Base-by-base conservation (phyloP, 2,113 vertebrate genomes). In the Oxyura jamaicensis region DNA sequence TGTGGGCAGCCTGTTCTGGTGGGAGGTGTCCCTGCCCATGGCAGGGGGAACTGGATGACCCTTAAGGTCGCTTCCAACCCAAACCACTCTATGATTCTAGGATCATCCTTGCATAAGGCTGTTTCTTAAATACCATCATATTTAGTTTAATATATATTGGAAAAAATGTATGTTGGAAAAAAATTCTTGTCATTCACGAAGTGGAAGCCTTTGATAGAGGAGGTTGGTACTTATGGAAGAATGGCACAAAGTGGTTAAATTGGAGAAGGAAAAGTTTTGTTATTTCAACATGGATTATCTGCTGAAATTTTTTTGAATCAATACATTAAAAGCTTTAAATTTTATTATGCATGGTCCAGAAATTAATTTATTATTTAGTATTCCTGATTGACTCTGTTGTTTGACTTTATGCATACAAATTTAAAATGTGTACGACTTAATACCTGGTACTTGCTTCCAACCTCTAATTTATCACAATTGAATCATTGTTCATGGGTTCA, bases 391-490 rank as follows among this genome's bases (percentile, higher is more conserved):
- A 17, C 52, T 92, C n/a, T 71, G 25, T 68, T 88, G 55, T 74
- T 67, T 86, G 41, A 48, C 65, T 86, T 90, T 84, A 9, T 56
- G 60, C 69, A 60, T 93, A 52, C 41, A 83, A 78, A 95, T 92
- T 78, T 53, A 65, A 81, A 81, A 56, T 63, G 48, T 26, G 2
- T 86, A 36, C 52, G 81, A 31, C 66, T 95, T 83, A 86, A 90
- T 94, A 81, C 46, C 48, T 52, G 29, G 39, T 80, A 65, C 39
- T 82, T 72, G 63, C 67, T 84, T 88, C 86, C 62, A 93, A 41
- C 81, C 83, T 88, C 56, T 92, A 72, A 88, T 91, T 92, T 94
- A 56, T 89, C 83, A 91, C 88, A 93, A 69, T 25, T 78, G 42
- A 89, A 78, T 92, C 60, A 59, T 84, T 91, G 56, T 84, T 92